Percentiles rank a stretch among this genome's conserved stretches.
Conservation (phyloP, 2,888 invertebrate genomes). For the Phaedon cochleariae region DNA sequence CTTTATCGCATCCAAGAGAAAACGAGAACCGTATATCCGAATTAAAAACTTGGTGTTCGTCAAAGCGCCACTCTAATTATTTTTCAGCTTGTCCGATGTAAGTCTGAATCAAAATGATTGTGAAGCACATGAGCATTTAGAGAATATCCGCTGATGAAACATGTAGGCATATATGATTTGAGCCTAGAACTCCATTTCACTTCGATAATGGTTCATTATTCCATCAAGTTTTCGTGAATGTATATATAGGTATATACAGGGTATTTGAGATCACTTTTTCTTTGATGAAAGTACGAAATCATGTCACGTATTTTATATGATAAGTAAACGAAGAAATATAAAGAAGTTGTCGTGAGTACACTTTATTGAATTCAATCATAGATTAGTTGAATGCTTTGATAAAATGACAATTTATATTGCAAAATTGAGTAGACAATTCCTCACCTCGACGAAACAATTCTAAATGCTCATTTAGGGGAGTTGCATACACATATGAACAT, state of each 20-base stretch:
- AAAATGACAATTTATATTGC: conserved; percentile 14
- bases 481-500: conserved; percentile 52
- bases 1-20: no score
- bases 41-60: no score
- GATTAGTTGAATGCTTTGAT: background rate
- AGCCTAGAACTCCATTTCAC: background rate
- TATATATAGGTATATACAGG: conserved; percentile 47
- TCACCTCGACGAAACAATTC: conserved; percentile 54
- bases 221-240: conserved; percentile 10
- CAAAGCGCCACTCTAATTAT: no score
- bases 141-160: no score
- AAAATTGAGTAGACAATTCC: conserved; percentile 21
- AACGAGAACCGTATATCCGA: no score
- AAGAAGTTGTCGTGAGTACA: no score
- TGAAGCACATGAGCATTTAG: no score
- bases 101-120: no score
- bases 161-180: conserved; percentile 8
- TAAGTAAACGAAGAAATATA: no score
- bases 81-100: no score
- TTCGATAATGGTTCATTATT: background rate
- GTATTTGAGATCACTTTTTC: conserved; percentile 36
- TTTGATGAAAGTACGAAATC: conserved; percentile 4
- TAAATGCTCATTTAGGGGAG: conserved; percentile 61
- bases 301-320: no score
- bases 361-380: no score